phyloP scores from a whole-genome alignment of 2,113 vertebrate genomes.

The Chlorodrepanis virens region DNA sequence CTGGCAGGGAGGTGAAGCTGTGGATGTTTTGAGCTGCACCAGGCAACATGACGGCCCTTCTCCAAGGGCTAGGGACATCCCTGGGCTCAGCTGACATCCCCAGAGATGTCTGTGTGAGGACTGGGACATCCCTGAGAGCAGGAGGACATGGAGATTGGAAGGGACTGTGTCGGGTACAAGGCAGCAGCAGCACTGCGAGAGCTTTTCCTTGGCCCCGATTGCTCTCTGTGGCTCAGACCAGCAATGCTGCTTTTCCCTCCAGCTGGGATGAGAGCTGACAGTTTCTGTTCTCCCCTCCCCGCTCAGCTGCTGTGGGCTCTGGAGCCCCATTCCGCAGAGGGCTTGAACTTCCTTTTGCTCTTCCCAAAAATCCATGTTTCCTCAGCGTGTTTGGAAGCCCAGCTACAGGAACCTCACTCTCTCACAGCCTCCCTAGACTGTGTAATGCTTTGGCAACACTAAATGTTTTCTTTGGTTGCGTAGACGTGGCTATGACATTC shows the following conservation, averaged over 20 bases:
- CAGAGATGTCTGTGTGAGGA: background rate
- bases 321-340: background rate
- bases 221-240: background rate
- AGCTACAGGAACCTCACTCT: background rate
- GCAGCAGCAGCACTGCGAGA: background rate
- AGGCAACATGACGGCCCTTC: fast-evolving
- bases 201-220: background rate
- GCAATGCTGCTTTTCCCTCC: background rate
- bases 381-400: background rate
- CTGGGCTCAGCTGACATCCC: background rate
- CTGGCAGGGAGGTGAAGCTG: background rate
- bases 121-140: background rate
- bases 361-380: background rate
- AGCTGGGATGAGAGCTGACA: background rate
- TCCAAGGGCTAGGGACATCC: background rate
- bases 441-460: background rate
- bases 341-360: background rate
- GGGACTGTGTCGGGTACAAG: background rate
- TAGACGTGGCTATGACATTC: background rate
- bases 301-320: background rate
- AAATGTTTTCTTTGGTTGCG: background rate
- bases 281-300: background rate
- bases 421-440: fast-evolving
- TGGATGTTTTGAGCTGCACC: background rate
- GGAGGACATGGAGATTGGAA: background rate